Evolutionary conservation across 2,113 vertebrate genomes (phyloP).

Genomic region (Pachycephala philippinensis): DNA sequence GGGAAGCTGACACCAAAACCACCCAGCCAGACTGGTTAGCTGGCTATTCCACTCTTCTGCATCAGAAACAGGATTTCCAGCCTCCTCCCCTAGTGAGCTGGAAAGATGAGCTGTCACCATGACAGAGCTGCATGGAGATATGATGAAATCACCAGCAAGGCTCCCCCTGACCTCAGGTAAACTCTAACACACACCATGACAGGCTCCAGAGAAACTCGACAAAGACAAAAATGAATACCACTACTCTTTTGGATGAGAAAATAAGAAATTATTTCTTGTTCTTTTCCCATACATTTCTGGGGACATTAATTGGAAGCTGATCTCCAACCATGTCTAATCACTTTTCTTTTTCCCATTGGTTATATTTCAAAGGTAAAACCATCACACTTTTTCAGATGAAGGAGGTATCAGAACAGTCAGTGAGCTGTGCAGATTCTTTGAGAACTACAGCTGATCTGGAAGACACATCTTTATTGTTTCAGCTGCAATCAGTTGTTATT

Average conservation of each 20-base stretch:
- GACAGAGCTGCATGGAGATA: not conserved
- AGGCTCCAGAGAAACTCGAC: not conserved
- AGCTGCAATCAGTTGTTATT: not conserved
- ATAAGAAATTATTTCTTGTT: not conserved
- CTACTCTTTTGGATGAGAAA: not conserved
- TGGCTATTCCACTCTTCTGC: not conserved
- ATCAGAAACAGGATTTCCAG: not conserved
- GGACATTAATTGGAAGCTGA: not conserved
- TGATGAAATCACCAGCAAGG: not conserved
- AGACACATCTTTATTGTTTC: not conserved
- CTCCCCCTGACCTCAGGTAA: not conserved
- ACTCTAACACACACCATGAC: not conserved
- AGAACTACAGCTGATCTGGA: not conserved
- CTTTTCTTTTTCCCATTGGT: not conserved
- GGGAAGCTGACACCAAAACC: not conserved
- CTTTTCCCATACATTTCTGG: not conserved
- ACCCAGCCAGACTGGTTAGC: not conserved
- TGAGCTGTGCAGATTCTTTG: not conserved
- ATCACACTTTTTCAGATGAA: not conserved
- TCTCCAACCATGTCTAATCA: not conserved
- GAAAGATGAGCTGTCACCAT: not conserved
- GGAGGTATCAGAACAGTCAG: not conserved
- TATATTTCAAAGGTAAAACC: not conserved
- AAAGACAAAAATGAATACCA: not conserved
- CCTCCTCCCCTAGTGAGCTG: not conserved